Evolutionary conservation across 2,888 invertebrate species (phyloP).

Genomic region (Phasia obesa): DNA sequence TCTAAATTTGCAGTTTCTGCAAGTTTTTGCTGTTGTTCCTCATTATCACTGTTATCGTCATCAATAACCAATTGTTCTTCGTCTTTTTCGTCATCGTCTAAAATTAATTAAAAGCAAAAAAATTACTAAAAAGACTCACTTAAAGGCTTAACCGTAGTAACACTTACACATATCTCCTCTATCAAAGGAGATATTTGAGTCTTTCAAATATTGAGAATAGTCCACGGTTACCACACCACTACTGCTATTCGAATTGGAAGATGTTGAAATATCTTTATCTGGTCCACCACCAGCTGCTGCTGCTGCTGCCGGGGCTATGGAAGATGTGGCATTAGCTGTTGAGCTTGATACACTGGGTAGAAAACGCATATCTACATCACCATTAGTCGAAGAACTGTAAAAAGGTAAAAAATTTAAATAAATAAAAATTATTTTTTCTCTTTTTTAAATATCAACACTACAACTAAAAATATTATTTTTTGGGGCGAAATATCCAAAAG

Average conservation of each 20-base stretch:
- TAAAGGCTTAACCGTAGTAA: neutral
- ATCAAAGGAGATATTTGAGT: constrained; percentile 80
- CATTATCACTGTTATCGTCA: constrained; percentile 81
- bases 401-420: constrained; percentile 41
- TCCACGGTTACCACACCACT: constrained; percentile 79
- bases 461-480: too few relatives aligned
- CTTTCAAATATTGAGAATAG: constrained; percentile 82
- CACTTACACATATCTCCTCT: constrained; percentile 79
- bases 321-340: constrained; percentile 64
- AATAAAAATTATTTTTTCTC: constrained; percentile 22
- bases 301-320: constrained; percentile 34
- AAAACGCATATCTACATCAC: constrained; percentile 79
- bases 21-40: constrained; percentile 72
- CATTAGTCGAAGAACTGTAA: constrained; percentile 64
- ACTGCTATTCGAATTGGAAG: constrained; percentile 77
- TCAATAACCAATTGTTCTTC: constrained; percentile 83
- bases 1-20: constrained; percentile 9
- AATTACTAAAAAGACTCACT: neutral
- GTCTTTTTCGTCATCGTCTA: constrained; percentile 85
- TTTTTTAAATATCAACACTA: too few relatives aligned
- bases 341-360: constrained; percentile 73
- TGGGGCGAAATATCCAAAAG: too few relatives aligned
- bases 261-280: constrained; percentile 70
- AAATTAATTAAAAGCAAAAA: constrained; percentile 18
- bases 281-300: constrained; percentile 14